Evolutionary conservation across 2,888 invertebrate genomes (phyloP).

Genomic region (Aspidiotus rigidus): DNA sequence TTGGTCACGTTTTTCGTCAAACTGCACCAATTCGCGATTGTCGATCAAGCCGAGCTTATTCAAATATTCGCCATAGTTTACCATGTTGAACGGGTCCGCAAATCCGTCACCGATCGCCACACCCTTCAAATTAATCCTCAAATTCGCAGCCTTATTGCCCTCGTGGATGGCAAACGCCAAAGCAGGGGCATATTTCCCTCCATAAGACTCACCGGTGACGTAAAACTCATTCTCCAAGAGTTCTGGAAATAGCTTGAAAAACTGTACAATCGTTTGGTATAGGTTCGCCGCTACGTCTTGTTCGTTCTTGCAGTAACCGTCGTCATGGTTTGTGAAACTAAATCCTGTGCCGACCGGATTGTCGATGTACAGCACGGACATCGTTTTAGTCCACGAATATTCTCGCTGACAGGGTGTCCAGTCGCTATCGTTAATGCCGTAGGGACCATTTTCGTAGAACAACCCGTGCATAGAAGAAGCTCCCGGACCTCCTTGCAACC

Average conservation of each 20-base stretch:
- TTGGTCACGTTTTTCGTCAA: slow-evolving; percentile 54
- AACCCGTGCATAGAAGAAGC: slow-evolving; percentile 38
- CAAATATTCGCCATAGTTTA: slow-evolving; percentile 67
- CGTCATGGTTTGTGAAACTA: slow-evolving; percentile 69
- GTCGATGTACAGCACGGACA: slow-evolving; percentile 78
- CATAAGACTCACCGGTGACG: slow-evolving; percentile 83
- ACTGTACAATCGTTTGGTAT: slow-evolving; percentile 65
- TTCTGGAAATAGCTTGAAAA: slow-evolving; percentile 74
- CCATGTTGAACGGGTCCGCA: slow-evolving; percentile 66
- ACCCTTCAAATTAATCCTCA: slow-evolving; percentile 62
- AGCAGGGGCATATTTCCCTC: slow-evolving; percentile 71
- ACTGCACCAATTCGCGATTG: slow-evolving; percentile 51
- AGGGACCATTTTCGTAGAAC: slow-evolving; percentile 44
- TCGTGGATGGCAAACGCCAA: slow-evolving; percentile 62
- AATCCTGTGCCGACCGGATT: slow-evolving; percentile 90
- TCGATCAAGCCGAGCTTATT: slow-evolving; percentile 57
- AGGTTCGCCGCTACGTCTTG: slow-evolving; percentile 70
- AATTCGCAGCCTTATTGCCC: slow-evolving; percentile 37
- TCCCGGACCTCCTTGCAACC: slow-evolving; percentile 40
- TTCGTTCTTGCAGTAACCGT: slow-evolving; percentile 70
- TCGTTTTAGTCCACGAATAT: slow-evolving; percentile 69
- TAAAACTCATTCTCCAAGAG: slow-evolving; percentile 67
- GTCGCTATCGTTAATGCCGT: slow-evolving; percentile 37
- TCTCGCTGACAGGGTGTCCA: slow-evolving; percentile 54
- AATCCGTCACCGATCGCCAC: slow-evolving; percentile 71